phyloP scores from a whole-genome alignment of 2,888 invertebrate species.

The Neria commutata region DNA sequence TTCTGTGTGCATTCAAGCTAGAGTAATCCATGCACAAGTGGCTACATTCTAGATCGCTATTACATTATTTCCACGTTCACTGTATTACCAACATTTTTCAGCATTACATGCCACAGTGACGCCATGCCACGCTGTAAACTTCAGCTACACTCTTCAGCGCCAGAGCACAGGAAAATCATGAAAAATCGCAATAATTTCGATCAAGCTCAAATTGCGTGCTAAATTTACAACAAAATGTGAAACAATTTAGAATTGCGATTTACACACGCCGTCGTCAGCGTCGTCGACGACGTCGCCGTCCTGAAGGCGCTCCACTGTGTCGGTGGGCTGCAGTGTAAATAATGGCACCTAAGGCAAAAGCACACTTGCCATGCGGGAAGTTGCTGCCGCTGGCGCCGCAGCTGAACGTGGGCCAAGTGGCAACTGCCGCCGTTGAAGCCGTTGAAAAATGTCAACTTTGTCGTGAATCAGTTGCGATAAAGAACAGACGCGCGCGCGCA shows the following conservation, averaged over 20 bases:
- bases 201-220: slow-evolving; percentile 34
- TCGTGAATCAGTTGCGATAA: slow-evolving; percentile 21
- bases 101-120: too few species aligned
- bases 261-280: slow-evolving; percentile 10
- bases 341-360: slow-evolving; percentile 17
- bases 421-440: background rate
- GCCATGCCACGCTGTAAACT: too few species aligned
- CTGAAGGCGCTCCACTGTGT: background rate
- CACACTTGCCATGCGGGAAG: background rate
- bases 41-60: too few species aligned
- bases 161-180: background rate
- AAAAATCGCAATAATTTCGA: slow-evolving; percentile 29
- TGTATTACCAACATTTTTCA: too few species aligned
- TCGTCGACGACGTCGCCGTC: background rate
- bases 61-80: too few species aligned
- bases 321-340: slow-evolving; percentile 9
- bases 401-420: too few species aligned
- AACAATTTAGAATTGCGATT: slow-evolving; percentile 32
- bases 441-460: slow-evolving; percentile 18
- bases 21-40: too few species aligned
- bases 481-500: too few species aligned
- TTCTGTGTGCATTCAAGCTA: too few species aligned
- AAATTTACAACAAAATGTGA: slow-evolving; percentile 34
- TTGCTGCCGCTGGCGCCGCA: background rate
- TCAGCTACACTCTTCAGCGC: too few species aligned